Evolutionary conservation across 2,113 vertebrate species (phyloP).

Genomic region (Alectura lathami): DNA sequence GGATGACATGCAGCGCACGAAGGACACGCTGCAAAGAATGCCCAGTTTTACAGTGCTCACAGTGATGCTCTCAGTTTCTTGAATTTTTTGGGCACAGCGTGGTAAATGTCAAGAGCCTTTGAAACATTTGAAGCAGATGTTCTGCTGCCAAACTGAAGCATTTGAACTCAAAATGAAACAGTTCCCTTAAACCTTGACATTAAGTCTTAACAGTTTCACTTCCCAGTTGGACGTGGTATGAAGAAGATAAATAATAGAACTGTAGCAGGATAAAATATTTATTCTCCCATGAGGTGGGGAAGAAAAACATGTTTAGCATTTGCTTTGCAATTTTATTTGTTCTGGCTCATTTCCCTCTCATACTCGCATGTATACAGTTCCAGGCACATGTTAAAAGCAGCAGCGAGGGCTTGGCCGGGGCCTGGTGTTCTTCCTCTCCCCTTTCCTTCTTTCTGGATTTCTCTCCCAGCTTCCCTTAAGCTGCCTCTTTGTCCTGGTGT

Average conservation of each 20-base stretch:
- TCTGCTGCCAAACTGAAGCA: conserved; percentile 52
- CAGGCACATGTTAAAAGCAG: conserved; percentile 71
- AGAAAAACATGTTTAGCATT: conserved; percentile 76
- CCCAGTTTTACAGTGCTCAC: background rate
- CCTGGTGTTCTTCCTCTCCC: conserved; percentile 59
- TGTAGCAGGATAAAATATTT: conserved; percentile 72
- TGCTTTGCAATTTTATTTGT: conserved; percentile 72
- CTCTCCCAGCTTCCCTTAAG: conserved; percentile 26
- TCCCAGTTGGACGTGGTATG: conserved; percentile 65
- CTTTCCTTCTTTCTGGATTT: conserved; percentile 33
- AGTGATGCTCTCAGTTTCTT: conserved; percentile 8
- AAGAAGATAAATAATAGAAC: conserved; percentile 76
- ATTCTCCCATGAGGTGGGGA: conserved; percentile 63
- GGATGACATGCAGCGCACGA: background rate
- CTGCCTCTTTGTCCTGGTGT: background rate
- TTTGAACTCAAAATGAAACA: conserved; percentile 67
- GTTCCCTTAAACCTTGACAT: conserved; percentile 68
- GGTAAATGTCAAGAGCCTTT: conserved; percentile 62
- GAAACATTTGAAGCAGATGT: conserved; percentile 67
- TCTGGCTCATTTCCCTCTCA: conserved; percentile 74
- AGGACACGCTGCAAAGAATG: background rate
- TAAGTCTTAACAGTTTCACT: conserved; percentile 68
- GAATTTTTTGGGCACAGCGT: background rate
- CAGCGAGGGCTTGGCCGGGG: conserved; percentile 46
- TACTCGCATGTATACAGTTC: conserved; percentile 51